These are phyloP conservation scores for Pogoniulus pusillus DNA, from an alignment of 2,797 vertebrate genomes.

Conservation along the genomic window DNA sequence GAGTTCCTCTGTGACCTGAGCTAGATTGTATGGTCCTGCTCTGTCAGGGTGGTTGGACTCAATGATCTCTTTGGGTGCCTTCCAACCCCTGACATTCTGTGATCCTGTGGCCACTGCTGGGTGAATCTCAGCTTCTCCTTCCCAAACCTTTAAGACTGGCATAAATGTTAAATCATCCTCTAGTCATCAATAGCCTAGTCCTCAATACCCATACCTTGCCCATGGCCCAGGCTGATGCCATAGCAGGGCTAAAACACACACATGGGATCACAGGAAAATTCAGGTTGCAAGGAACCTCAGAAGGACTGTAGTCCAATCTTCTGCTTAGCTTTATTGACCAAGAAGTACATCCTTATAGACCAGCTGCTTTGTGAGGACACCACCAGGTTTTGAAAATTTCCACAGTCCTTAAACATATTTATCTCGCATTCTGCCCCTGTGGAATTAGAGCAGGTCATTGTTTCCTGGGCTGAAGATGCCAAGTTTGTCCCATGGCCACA, in stretches of 20 bases:
- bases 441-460: background rate
- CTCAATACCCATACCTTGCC: background rate
- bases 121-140: background rate
- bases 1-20: no score
- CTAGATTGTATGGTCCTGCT: no score
- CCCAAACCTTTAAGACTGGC: background rate
- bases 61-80: no score
- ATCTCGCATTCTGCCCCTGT: background rate
- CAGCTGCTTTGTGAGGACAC: background rate
- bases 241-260: background rate
- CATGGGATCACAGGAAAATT: background rate
- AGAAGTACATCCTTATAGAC: background rate
- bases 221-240: background rate
- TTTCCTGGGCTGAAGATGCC: background rate
- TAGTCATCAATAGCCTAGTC: background rate
- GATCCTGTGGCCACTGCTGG: background rate
- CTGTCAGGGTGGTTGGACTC: no score
- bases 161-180: background rate
- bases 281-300: background rate
- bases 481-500: background rate
- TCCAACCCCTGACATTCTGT: no score
- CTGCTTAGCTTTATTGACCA: background rate
- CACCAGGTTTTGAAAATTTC: background rate
- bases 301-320: background rate
- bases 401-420: background rate